Conservation (phyloP, 2,113 vertebrate genomes). For the Thunnus thynnus region DNA sequence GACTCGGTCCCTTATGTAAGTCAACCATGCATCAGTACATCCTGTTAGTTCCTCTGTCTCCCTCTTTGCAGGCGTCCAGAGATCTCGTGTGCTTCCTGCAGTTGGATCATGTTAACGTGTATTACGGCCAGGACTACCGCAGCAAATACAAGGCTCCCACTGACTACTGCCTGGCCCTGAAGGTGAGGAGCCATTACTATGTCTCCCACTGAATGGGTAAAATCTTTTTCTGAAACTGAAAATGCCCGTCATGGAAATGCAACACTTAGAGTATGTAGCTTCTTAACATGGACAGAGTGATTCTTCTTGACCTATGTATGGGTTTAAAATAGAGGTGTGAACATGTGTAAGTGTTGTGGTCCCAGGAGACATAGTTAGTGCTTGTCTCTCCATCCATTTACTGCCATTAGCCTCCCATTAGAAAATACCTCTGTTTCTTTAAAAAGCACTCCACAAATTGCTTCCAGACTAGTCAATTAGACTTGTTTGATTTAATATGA, state of each 20-base stretch:
- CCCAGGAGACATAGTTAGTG: too few species aligned
- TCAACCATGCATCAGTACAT: background rate
- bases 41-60: conserved; percentile 2
- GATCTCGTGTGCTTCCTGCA: conserved; percentile 98
- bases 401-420: too few species aligned
- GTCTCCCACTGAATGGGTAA: background rate
- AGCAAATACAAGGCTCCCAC: conserved; percentile 98
- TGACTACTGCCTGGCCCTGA: conserved; percentile 95
- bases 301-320: background rate
- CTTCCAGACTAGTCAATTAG: too few species aligned
- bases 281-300: background rate
- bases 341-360: too few species aligned
- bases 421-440: too few species aligned
- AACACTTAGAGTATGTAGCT: too few species aligned
- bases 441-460: too few species aligned
- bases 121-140: conserved; percentile 97
- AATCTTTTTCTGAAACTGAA: background rate
- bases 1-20: too few species aligned
- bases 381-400: background rate
- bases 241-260: too few species aligned
- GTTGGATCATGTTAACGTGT: conserved; percentile 97
- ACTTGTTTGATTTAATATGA: background rate
- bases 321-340: too few species aligned
- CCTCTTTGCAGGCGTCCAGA: conserved; percentile 89
- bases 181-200: conserved; percentile 81